Evolutionary conservation across 1,140 invertebrate genomes (phyloP).

Genomic region (Drosophila seguyi): DNA sequence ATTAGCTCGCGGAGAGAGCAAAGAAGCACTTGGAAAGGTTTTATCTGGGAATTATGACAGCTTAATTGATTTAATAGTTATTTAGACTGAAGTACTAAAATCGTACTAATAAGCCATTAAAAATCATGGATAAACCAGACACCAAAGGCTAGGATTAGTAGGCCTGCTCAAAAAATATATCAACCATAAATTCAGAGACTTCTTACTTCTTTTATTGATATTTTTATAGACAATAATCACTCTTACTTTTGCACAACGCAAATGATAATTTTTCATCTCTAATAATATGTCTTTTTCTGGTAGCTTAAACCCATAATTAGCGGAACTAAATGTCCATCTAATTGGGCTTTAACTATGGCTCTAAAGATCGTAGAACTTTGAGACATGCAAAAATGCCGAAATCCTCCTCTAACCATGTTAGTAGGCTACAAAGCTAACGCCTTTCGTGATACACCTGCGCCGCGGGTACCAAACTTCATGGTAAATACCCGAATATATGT

Average conservation of each 20-base stretch:
- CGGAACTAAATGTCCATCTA: slow-evolving; percentile 5
- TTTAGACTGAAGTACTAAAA: neutral
- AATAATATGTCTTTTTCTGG: neutral
- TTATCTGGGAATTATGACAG: slow-evolving; percentile 11
- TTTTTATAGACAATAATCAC: neutral
- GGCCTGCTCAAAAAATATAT: neutral
- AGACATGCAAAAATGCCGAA: slow-evolving; percentile 32
- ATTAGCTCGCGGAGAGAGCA: neutral
- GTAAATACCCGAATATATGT: slow-evolving; percentile 7
- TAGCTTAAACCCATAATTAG: neutral
- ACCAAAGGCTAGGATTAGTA: neutral
- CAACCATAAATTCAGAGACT: neutral
- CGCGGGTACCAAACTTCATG: neutral
- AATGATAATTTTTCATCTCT: no score
- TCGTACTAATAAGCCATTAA: neutral
- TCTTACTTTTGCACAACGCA: neutral
- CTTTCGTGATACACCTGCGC: slow-evolving; percentile 46
- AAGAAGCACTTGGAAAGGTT: neutral
- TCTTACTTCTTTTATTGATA: no score
- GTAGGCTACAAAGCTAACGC: slow-evolving; percentile 44
- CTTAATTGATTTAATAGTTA: neutral
- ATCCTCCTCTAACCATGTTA: slow-evolving; percentile 48
- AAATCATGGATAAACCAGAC: neutral
- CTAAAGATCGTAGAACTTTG: neutral
- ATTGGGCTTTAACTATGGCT: neutral